A percentile compares a stretch with the other conserved stretches of the same genome.
Evolutionary conservation across 1,140 invertebrate genomes (phyloP).

Genomic region (Brachystomella parvula): DNA sequence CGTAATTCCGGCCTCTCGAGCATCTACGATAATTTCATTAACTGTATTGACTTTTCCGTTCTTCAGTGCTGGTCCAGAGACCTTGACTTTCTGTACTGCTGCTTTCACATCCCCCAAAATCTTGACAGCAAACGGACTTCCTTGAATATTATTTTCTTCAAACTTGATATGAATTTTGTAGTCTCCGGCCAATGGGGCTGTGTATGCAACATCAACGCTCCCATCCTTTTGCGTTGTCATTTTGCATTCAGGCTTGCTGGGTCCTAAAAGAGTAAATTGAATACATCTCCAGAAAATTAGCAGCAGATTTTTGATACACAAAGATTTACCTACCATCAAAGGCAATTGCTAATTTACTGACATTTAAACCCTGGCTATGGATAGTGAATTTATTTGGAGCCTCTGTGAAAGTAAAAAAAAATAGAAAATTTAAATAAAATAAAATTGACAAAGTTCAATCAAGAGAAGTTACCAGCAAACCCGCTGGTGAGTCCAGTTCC

Average conservation of each 20-base stretch:
- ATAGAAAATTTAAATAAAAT: not conserved
- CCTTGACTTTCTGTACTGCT: constrained; percentile 26
- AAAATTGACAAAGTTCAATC: not conserved
- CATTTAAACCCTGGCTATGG: constrained; percentile 7
- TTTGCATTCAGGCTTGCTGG: constrained; percentile 25
- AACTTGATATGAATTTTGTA: constrained; percentile 34
- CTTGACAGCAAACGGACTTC: constrained; percentile 31
- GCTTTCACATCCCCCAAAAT: constrained; percentile 30
- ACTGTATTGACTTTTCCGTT: constrained; percentile 23
- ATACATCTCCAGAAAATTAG: not conserved
- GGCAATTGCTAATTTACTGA: not conserved
- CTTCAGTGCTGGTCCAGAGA: constrained; percentile 27
- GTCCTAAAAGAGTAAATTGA: not conserved
- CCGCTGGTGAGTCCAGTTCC: constrained; percentile 26
- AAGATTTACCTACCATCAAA: not conserved
- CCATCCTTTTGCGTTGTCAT: constrained; percentile 30
- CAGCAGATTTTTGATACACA: not conserved
- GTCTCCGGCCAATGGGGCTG: constrained; percentile 29
- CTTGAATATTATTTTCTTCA: constrained; percentile 31
- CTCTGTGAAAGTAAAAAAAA: constrained; percentile 18
- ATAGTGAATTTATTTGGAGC: constrained; percentile 27
- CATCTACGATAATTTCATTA: constrained; percentile 34
- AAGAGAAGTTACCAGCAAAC: constrained; percentile 24
- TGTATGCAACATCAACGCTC: constrained; percentile 29
- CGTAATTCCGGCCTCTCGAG: constrained; percentile 32